A percentile compares a stretch with the other conserved stretches of the same genome.
Evolutionary conservation across 2,797 vertebrate genomes (phyloP).

Genomic region (Eutrigla gurnardus): DNA sequence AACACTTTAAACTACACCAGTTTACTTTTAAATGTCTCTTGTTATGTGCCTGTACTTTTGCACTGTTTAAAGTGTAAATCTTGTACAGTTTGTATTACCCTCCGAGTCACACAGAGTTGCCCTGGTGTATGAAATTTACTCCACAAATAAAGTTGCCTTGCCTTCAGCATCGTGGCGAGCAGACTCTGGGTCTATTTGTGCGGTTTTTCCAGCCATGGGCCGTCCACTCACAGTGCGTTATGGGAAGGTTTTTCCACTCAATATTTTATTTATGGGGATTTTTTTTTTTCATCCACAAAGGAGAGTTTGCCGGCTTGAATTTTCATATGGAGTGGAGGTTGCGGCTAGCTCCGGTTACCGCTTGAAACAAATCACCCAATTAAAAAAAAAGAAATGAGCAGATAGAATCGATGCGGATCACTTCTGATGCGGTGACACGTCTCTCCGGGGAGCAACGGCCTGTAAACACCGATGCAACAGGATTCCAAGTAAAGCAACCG

Average conservation of each 20-base stretch:
- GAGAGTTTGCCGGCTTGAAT: constrained; percentile 67
- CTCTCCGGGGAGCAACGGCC: constrained; percentile 66
- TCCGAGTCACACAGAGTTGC: background rate
- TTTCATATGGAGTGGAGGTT: constrained; percentile 75
- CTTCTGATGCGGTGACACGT: constrained; percentile 73
- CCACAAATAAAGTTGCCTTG: background rate
- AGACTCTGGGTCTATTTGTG: constrained; percentile 29
- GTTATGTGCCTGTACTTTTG: background rate
- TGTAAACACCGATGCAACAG: constrained; percentile 60
- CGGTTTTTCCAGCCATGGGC: constrained; percentile 39
- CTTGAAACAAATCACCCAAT: constrained; percentile 83
- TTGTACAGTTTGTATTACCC: background rate
- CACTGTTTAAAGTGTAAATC: background rate
- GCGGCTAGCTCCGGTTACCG: constrained; percentile 73
- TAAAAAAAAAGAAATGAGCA: constrained; percentile 83
- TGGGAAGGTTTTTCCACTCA: constrained; percentile 31
- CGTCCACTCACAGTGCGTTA: constrained; percentile 27
- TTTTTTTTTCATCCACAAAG: constrained; percentile 58
- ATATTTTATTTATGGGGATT: constrained; percentile 76
- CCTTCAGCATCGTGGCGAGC: constrained; percentile 17
- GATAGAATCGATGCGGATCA: constrained; percentile 79
- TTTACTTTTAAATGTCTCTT: background rate
- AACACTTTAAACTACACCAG: background rate
- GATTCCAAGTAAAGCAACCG: constrained; percentile 40
- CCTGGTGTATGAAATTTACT: background rate